Evolutionary conservation across 1,140 invertebrate species (phyloP).

Genomic region (Drosophila pallidifrons): DNA sequence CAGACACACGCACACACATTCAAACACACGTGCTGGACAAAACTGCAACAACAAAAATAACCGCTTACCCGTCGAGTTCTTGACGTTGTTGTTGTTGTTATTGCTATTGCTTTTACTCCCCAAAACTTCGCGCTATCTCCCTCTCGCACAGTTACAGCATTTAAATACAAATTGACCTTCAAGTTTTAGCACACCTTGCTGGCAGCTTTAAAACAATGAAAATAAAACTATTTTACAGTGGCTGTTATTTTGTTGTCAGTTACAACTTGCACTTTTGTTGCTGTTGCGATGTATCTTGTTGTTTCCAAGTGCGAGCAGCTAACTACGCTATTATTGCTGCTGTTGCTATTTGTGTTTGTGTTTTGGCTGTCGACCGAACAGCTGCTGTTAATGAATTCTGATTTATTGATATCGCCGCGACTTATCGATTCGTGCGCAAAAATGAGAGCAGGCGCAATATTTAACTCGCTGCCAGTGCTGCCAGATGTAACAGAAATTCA

Average conservation of each 20-base stretch:
- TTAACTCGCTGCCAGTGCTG: background rate
- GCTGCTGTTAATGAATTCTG: background rate
- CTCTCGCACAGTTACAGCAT: slow-evolving; percentile 21
- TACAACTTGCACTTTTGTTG: background rate
- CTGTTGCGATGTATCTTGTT: slow-evolving; percentile 13
- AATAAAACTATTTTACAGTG: background rate
- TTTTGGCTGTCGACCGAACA: slow-evolving; percentile 24
- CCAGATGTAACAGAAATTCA: too few species aligned
- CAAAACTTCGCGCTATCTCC: slow-evolving; percentile 26
- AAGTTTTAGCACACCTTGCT: slow-evolving; percentile 12
- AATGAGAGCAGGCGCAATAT: background rate
- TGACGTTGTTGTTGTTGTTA: slow-evolving; percentile 10
- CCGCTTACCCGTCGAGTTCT: background rate
- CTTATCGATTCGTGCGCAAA: background rate
- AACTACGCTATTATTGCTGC: slow-evolving; percentile 20
- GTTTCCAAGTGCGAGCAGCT: background rate
- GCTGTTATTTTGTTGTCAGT: background rate
- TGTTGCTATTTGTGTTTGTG: slow-evolving; percentile 11
- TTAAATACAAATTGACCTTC: slow-evolving; percentile 36
- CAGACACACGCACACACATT: slow-evolving; percentile 22
- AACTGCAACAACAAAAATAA: slow-evolving; percentile 34
- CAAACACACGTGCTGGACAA: slow-evolving; percentile 11
- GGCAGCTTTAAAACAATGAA: slow-evolving; percentile 5
- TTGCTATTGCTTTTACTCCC: slow-evolving; percentile 17
- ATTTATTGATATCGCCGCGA: background rate